Evolutionary conservation across 2,797 vertebrate genomes (phyloP).

Genomic region (Tragopan temminckii): DNA sequence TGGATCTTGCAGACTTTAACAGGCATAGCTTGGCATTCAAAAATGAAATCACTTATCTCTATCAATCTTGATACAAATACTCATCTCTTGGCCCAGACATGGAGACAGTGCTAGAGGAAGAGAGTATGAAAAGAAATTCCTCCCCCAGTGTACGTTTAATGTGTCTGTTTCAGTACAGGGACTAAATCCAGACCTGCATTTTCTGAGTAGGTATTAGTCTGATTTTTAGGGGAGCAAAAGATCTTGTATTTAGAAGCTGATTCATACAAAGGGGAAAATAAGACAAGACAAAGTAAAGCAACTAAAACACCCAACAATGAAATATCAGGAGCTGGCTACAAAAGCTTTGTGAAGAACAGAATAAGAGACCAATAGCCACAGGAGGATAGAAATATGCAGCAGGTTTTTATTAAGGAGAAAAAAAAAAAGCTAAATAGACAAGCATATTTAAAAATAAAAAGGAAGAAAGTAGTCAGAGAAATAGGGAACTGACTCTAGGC

Average conservation of each 20-base stretch:
- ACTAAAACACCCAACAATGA: neutral
- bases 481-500: neutral
- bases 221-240: neutral
- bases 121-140: neutral
- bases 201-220: neutral
- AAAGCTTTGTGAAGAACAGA: conserved; percentile 1
- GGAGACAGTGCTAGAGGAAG: neutral
- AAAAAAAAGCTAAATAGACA: neutral
- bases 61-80: accelerated
- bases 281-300: neutral
- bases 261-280: neutral
- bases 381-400: neutral
- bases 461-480: neutral
- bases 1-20: neutral
- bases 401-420: neutral
- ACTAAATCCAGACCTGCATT: neutral
- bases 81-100: neutral
- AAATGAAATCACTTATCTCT: neutral
- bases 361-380: neutral
- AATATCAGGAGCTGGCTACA: neutral
- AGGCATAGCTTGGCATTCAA: neutral
- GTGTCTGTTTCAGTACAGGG: neutral
- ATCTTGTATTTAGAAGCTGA: neutral
- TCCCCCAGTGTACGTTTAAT: neutral
- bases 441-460: neutral